These are phyloP conservation scores for Nymphicus hollandicus DNA, from an alignment of 2,113 vertebrate species.

Conservation along the genomic window DNA sequence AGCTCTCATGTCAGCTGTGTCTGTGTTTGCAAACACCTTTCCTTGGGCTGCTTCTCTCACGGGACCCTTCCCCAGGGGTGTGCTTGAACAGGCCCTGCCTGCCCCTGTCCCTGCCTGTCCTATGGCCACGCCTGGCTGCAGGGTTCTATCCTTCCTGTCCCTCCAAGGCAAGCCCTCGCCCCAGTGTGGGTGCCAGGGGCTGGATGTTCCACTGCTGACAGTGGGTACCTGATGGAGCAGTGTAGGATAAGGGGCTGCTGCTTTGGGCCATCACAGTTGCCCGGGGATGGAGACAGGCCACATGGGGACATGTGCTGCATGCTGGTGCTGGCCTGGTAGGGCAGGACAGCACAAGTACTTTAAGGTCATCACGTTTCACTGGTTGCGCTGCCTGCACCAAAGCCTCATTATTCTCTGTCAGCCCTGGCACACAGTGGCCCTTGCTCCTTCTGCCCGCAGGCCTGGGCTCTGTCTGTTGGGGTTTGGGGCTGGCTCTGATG, in stretches of 20 bases:
- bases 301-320: rapidly evolving
- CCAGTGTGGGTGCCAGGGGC: not conserved
- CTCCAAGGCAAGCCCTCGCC: not conserved
- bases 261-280: not conserved
- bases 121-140: not conserved
- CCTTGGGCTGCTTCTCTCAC: conserved; percentile 9
- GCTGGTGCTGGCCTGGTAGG: not conserved
- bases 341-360: not conserved
- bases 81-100: not conserved
- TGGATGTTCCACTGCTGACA: not conserved
- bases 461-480: rapidly evolving
- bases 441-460: not conserved
- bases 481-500: not conserved
- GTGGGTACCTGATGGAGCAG: not conserved
- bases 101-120: not conserved
- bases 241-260: not conserved
- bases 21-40: conserved; percentile 36
- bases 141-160: not conserved
- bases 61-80: not conserved
- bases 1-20: not conserved
- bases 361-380: not conserved
- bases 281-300: not conserved
- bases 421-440: rapidly evolving
- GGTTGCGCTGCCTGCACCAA: not conserved
- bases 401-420: not conserved